phyloP scores from a whole-genome alignment of 2,888 invertebrate genomes.

The Plutella xylostella region DNA sequence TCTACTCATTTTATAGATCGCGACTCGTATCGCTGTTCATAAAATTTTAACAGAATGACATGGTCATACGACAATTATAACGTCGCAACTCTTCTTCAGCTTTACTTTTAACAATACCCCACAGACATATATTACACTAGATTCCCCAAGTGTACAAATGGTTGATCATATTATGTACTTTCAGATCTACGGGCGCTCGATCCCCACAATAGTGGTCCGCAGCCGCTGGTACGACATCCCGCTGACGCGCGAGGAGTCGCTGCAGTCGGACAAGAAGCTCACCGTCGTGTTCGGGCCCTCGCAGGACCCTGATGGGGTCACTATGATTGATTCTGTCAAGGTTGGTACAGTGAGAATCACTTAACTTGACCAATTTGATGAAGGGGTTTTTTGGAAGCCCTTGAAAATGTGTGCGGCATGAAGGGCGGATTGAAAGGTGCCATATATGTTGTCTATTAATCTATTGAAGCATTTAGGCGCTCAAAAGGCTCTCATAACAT shows the following conservation, averaged over 20 bases:
- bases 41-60: too few species aligned
- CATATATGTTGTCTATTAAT: not conserved
- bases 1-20: too few species aligned
- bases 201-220: slow-evolving; percentile 78
- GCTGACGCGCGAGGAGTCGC: slow-evolving; percentile 91
- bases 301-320: slow-evolving; percentile 88
- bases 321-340: slow-evolving; percentile 94
- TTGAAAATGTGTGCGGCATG: not conserved
- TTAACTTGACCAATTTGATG: too few species aligned
- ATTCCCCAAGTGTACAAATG: too few species aligned
- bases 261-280: slow-evolving; percentile 93
- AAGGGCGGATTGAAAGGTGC: not conserved
- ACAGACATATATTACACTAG: too few species aligned
- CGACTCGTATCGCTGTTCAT: too few species aligned
- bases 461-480: not conserved
- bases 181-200: slow-evolving; percentile 77
- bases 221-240: slow-evolving; percentile 97
- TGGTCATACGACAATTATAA: too few species aligned
- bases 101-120: too few species aligned
- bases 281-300: slow-evolving; percentile 86
- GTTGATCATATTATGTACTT: slow-evolving; percentile 3
- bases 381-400: too few species aligned
- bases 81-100: too few species aligned
- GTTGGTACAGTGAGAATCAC: slow-evolving; percentile 52
- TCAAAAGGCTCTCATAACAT: too few species aligned